These are phyloP conservation scores for Steatocranus sp. DNA, from an alignment of 2,797 vertebrate species.

Conservation along the genomic window DNA sequence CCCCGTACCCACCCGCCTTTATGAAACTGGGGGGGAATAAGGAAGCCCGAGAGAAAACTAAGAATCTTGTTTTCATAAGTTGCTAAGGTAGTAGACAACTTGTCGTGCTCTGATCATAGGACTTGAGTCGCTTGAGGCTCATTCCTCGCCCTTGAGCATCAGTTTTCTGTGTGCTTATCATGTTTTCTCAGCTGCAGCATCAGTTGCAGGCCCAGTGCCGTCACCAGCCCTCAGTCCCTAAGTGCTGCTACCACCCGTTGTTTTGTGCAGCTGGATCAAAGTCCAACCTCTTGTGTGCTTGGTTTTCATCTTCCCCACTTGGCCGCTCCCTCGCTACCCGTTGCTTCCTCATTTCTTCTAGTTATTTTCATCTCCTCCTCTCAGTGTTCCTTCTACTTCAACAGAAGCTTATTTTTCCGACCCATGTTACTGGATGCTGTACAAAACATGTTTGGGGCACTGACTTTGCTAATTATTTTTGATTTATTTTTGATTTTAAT, in stretches of 20 bases:
- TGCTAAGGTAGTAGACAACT: neutral
- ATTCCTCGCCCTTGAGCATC: neutral
- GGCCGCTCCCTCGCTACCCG: constrained; percentile 20
- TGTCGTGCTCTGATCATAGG: neutral
- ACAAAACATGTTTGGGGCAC: neutral
- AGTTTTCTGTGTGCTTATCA: constrained; percentile 36
- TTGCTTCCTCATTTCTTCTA: constrained; percentile 9
- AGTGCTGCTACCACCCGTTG: neutral
- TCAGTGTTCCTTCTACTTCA: neutral
- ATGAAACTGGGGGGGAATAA: neutral
- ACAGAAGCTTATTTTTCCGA: neutral
- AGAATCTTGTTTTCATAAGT: neutral
- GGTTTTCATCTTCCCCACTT: constrained; percentile 26
- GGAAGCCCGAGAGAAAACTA: neutral
- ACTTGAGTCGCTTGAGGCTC: neutral
- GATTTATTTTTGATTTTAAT: neutral
- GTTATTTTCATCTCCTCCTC: constrained; percentile 1
- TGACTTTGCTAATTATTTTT: neutral
- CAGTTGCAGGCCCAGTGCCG: constrained; percentile 3
- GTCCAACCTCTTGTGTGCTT: constrained; percentile 13
- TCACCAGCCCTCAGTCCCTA: neutral
- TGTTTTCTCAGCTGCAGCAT: constrained; percentile 63
- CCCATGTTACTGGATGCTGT: neutral
- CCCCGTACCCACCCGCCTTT: neutral
- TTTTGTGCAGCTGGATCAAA: constrained; percentile 49